Evolutionary conservation across 1,140 invertebrate species (phyloP).

Genomic region (Diploscapter pachys): DNA sequence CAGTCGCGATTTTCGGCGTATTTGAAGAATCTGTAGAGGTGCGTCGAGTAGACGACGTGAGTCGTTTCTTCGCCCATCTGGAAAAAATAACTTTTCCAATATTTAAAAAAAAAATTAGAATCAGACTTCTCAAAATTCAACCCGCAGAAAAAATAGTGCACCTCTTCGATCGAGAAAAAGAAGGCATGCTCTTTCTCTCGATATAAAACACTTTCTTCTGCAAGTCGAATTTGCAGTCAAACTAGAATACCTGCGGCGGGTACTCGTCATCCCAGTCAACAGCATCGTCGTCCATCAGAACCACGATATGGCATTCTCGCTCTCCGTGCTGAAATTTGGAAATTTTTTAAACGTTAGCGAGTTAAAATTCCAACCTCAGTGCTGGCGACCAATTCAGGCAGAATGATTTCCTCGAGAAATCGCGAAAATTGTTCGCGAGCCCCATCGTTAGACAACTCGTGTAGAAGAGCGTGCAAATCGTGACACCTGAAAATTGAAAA

Average conservation of each 20-base stretch:
- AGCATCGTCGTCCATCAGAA: constrained; percentile 87
- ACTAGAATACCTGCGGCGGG: constrained; percentile 86
- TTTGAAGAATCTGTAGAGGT: constrained; percentile 89
- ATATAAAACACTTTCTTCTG: no score
- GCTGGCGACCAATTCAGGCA: constrained; percentile 91
- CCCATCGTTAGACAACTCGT: constrained; percentile 97
- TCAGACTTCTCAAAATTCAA: no score
- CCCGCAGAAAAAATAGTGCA: no score
- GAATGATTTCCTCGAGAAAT: constrained; percentile 88
- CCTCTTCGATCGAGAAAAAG: no score
- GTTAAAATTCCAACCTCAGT: constrained; percentile 69
- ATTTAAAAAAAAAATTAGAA: neutral
- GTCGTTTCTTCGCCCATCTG: constrained; percentile 72
- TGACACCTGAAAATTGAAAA: constrained; percentile 6
- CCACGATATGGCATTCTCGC: constrained; percentile 75
- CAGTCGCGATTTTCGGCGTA: constrained; percentile 99
- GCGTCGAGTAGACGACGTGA: constrained; percentile 69
- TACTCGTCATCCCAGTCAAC: constrained; percentile 99
- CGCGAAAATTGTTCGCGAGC: constrained; percentile 81
- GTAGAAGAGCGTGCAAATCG: constrained; percentile 69
- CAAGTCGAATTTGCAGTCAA: constrained; percentile 55
- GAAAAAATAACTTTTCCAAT: neutral
- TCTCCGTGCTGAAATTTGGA: constrained; percentile 61
- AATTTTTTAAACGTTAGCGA: constrained; percentile 11
- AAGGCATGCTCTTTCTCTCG: no score